phyloP scores from a whole-genome alignment of 23 tunicate species.

The Clavelina lepadiformis region DNA sequence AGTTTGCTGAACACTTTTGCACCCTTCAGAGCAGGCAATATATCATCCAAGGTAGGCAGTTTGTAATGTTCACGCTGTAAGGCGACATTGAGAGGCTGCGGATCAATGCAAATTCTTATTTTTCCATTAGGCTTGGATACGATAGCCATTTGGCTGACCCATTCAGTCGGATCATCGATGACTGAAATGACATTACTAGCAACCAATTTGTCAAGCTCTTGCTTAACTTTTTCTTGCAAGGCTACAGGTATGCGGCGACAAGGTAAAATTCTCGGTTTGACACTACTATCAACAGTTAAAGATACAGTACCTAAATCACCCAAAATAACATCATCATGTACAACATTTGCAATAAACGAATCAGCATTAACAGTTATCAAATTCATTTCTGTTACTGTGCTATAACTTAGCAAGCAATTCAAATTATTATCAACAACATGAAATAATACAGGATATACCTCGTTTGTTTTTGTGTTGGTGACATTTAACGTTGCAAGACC shows the following conservation, averaged over 20 bases:
- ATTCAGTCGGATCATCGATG: background rate
- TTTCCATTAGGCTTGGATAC: no score
- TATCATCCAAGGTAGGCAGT: background rate
- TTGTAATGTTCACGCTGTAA: background rate
- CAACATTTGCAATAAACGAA: no score
- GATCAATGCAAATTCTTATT: no score
- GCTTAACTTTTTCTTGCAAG: background rate
- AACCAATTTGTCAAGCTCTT: background rate
- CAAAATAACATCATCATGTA: no score
- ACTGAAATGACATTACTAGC: background rate
- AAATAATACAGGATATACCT: background rate
- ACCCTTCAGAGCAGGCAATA: background rate
- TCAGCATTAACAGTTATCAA: no score
- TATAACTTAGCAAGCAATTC: no score
- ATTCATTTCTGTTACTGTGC: no score
- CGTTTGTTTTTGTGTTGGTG: background rate
- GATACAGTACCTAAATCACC: no score
- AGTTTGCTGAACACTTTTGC: constrained; percentile 1
- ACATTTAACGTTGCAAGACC: background rate
- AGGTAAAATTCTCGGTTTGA: background rate
- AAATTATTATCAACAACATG: background rate
- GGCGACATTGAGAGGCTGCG: background rate
- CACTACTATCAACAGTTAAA: no score
- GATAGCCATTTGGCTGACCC: background rate
- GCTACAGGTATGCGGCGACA: background rate